A percentile compares a stretch with the other conserved stretches of the same genome.
phyloP scores from a whole-genome alignment of 2,888 invertebrate genomes.

The Tupiocoris notatus region DNA sequence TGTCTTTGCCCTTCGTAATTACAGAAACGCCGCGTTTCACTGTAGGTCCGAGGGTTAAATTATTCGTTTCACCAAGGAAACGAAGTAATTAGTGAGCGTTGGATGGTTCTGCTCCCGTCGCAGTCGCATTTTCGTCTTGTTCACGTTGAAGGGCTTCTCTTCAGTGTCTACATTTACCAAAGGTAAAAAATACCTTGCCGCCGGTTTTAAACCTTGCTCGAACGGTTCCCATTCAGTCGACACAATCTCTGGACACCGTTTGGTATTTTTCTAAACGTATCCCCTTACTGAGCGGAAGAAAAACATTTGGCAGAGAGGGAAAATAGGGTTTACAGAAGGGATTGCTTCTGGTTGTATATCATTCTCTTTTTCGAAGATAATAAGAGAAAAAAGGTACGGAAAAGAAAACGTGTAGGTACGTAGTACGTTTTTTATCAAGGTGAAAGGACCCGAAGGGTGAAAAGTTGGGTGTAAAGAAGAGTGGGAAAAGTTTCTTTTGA shows the following conservation, averaged over 20 bases:
- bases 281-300: not conserved
- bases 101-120: not conserved
- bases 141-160: too few species aligned
- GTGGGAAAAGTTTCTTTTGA: constrained; percentile 13
- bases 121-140: too few species aligned
- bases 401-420: not conserved
- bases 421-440: not conserved
- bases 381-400: not conserved
- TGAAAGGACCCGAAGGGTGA: not conserved
- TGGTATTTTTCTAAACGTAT: not conserved
- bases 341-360: not conserved
- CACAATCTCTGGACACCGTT: not conserved
- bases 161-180: too few species aligned
- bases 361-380: not conserved
- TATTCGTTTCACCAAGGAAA: not conserved
- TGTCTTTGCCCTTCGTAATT: not conserved
- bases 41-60: not conserved
- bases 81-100: not conserved
- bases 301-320: too few species aligned
- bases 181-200: too few species aligned
- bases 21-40: not conserved
- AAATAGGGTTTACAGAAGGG: not conserved
- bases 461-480: not conserved
- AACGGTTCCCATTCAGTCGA: not conserved
- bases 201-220: too few species aligned